Conservation (phyloP, 2,888 invertebrate genomes). For the Epinotia demarniana region DNA sequence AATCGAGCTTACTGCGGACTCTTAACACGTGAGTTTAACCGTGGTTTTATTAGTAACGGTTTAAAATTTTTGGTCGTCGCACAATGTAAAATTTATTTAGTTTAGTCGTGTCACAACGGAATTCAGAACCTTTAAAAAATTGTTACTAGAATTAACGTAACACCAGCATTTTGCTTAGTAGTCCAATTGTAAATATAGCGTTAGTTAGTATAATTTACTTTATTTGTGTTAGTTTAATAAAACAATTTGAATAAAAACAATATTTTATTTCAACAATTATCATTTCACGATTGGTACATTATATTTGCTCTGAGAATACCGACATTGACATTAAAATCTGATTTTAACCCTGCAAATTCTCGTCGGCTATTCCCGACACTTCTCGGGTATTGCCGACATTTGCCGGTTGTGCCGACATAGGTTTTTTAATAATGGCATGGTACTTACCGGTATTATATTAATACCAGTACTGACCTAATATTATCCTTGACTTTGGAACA, state of each 20-base stretch:
- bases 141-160: neutral
- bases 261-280: slow-evolving; percentile 44
- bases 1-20: too few relatives aligned
- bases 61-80: too few relatives aligned
- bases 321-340: neutral
- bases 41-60: too few relatives aligned
- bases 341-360: neutral
- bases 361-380: neutral
- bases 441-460: slow-evolving; percentile 5
- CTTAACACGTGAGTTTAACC: too few relatives aligned
- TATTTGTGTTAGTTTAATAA: slow-evolving; percentile 33
- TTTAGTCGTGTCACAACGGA: too few relatives aligned
- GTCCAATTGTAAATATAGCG: slow-evolving; percentile 35
- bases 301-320: neutral
- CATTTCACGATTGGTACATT: slow-evolving; percentile 2
- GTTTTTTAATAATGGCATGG: neutral
- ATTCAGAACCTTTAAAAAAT: neutral
- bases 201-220: slow-evolving; percentile 9
- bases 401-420: neutral
- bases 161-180: neutral
- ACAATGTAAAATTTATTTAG: too few relatives aligned
- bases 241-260: slow-evolving; percentile 33
- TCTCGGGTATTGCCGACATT: neutral
- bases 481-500: neutral
- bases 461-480: slow-evolving; percentile 16